Percentiles rank a stretch among this genome's conserved stretches.
These are phyloP conservation scores for Cephalopholis sonnerati DNA, from an alignment of 2,113 vertebrate species.

Conservation along the genomic window DNA sequence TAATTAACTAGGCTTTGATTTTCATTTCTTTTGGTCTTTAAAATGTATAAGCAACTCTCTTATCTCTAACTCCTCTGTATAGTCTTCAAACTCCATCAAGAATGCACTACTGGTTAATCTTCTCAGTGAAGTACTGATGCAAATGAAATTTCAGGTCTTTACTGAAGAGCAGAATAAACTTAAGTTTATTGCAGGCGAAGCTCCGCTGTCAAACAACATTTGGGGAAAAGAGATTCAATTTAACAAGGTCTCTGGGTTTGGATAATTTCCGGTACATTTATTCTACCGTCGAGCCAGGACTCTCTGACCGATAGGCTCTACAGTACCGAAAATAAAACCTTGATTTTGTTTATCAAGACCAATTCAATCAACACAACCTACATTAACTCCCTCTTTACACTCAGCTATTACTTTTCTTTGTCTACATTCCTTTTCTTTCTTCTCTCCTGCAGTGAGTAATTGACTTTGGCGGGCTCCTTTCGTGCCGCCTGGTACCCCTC, in stretches of 20 bases:
- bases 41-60: slow-evolving; percentile 15
- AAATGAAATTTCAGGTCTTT: slow-evolving; percentile 6
- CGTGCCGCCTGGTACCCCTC: background rate
- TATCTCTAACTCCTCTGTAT: slow-evolving; percentile 6
- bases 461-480: slow-evolving; percentile 34
- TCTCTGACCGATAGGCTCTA: slow-evolving; percentile 21
- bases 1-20: slow-evolving; percentile 26
- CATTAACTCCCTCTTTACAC: slow-evolving; percentile 35
- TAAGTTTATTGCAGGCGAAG: background rate
- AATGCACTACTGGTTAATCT: slow-evolving; percentile 23
- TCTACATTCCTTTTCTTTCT: slow-evolving; percentile 34
- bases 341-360: slow-evolving; percentile 53
- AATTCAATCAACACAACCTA: slow-evolving; percentile 50
- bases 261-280: slow-evolving; percentile 52
- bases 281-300: slow-evolving; percentile 14
- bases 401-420: slow-evolving; percentile 41
- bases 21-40: background rate
- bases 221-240: slow-evolving; percentile 37
- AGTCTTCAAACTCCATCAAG: background rate
- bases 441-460: slow-evolving; percentile 20
- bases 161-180: slow-evolving; percentile 19
- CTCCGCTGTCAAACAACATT: slow-evolving; percentile 15
- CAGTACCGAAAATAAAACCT: slow-evolving; percentile 23
- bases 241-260: slow-evolving; percentile 19
- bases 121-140: slow-evolving; percentile 10